Percentiles rank a stretch among this genome's conserved stretches.
Conservation (phyloP, 1,140 invertebrate genomes). For the Drosophila repletoides region DNA sequence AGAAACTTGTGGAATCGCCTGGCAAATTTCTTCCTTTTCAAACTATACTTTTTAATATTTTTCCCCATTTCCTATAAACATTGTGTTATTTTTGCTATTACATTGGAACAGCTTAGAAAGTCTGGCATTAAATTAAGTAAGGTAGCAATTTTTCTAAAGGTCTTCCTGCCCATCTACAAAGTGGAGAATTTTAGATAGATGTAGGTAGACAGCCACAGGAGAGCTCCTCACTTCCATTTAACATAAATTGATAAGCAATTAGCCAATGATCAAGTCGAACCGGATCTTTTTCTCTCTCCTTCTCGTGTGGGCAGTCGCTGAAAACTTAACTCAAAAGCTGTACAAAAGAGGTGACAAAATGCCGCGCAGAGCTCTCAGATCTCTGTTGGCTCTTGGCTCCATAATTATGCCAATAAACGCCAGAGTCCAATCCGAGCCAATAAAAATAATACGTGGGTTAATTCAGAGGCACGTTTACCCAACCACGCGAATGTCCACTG, state of each 20-base stretch:
- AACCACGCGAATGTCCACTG: constrained; percentile 39
- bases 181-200: too few relatives aligned
- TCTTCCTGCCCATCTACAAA: background rate
- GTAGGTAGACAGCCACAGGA: constrained; percentile 7
- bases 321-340: constrained; percentile 13
- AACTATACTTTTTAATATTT: too few relatives aligned
- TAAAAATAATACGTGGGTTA: constrained; percentile 41
- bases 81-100: too few relatives aligned
- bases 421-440: constrained; percentile 23
- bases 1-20: too few relatives aligned
- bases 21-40: too few relatives aligned
- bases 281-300: constrained; percentile 25
- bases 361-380: constrained; percentile 35
- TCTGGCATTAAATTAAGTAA: too few relatives aligned
- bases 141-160: too few relatives aligned
- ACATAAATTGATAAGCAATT: constrained; percentile 50
- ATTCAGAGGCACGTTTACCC: constrained; percentile 62
- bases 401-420: constrained; percentile 68
- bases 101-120: background rate
- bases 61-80: too few relatives aligned
- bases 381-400: constrained; percentile 25
- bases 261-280: constrained; percentile 30
- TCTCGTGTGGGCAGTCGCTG: constrained; percentile 21
- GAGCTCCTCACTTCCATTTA: constrained; percentile 4
- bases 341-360: constrained; percentile 59